These are phyloP conservation scores for Xestia c-nigrum DNA, from an alignment of 2,888 invertebrate species.

Conservation along the genomic window DNA sequence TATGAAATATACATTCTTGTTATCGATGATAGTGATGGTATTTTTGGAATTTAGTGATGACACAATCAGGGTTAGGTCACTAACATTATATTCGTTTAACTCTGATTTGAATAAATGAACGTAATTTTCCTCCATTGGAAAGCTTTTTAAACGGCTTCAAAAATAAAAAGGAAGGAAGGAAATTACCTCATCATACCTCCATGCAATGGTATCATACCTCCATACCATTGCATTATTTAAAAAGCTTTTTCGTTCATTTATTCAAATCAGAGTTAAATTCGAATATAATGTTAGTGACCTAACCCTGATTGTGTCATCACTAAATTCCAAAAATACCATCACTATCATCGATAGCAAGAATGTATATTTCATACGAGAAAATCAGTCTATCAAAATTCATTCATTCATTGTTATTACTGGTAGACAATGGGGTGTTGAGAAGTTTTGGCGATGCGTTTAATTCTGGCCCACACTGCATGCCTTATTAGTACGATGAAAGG, in stretches of 20 bases:
- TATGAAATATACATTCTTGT: conserved; percentile 44
- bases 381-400: conserved; percentile 63
- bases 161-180: no score
- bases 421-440: conserved; percentile 63
- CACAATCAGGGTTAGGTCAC: not conserved
- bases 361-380: conserved; percentile 50
- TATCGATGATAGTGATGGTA: conserved; percentile 33
- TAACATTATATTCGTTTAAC: not conserved
- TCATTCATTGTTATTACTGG: conserved; percentile 62
- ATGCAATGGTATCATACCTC: no score
- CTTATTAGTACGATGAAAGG: conserved; percentile 61
- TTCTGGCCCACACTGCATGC: conserved; percentile 56
- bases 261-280: not conserved
- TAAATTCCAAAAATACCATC: conserved; percentile 12
- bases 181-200: no score
- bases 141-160: no score
- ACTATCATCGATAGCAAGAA: conserved; percentile 42
- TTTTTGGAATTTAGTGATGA: conserved; percentile 13
- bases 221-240: no score
- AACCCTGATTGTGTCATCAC: conserved; percentile 6
- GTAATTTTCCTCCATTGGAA: no score
- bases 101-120: not conserved
- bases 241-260: not conserved
- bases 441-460: conserved; percentile 61
- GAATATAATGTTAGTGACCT: not conserved